Evolutionary conservation across 2,113 vertebrate species (phyloP), one percentile per base, ranked within the genome.

Genomic region (Turdus rufiventris): DNA sequence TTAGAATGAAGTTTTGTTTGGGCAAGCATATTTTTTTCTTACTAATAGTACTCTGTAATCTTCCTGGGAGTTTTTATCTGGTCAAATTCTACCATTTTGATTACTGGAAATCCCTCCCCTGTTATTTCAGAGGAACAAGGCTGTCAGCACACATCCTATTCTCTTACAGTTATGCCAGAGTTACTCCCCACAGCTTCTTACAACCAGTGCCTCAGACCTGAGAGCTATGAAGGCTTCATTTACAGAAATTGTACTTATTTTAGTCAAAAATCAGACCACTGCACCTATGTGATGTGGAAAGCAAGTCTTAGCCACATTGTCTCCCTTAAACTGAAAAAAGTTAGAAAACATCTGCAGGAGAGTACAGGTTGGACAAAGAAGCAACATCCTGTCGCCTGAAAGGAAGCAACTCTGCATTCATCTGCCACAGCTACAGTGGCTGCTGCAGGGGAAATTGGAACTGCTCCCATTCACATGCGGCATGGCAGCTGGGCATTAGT

Each of bases 361-460:
- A 18, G 3, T 40, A 25, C 8, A n/a, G 2, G 10, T 2, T 71
- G 51, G 25, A 58, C 0, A 2, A 62, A 18, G 36, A 21, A 51
- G 12, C 6, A 56, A 2, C 16, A 56, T 33, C 13, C 18, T 72
- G 7, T 9, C 7, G 12, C 8, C 18, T 33, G 14, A 12, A 60
- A 62, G 29, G 36, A 63, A 43, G 12, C 19, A 43, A 4, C 7
- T 88, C 43, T 58, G 18, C 17, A 8, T 18, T 53, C 4, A 1
- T 63, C 29, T 77, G 23, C 19, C 17, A 23, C 19, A 71, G 18
- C 36, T 50, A 15, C 15, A 2, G 0, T 4, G 34, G 23, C 8
- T 24, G 14, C 28, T 6, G 10, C 31, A 66, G 15, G 13, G 40
- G 8, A 42, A 81, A n/a, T 7, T 23, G n/a, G n/a, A 87, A 56